Evolutionary conservation across 1,140 invertebrate species (phyloP), one percentile per base, ranked within the genome.

Genomic region (Riptortus pedestris): DNA sequence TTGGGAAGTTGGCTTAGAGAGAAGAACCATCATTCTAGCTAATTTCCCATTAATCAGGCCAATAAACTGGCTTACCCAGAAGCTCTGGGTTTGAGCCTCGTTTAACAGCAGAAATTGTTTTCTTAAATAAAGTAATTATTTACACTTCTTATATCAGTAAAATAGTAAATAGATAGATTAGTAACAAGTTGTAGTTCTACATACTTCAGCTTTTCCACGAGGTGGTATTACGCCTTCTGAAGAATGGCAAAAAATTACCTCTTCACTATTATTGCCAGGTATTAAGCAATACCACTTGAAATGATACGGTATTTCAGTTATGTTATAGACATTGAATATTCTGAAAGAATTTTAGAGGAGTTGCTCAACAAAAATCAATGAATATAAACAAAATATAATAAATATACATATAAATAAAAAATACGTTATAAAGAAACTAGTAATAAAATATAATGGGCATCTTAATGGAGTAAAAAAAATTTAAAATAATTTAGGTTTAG

Each of bases 251-350:
- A 24, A 24, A 2, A 55, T 9, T 24, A 14, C 12, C 26, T 55
- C 14, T 4, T 18, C 22, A 26, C 51, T 55, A 27, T 27, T 55
- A 24, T 27, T 55, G n/a, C n/a, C n/a, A n/a, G n/a, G n/a, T n/a
- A n/a, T n/a, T 55, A 55, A 24, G 26, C 12, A 24, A 55, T 7
- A 24, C 51, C 51, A 55, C 24, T 55, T 27, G 14, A 55, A 55
- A 26, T 55, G 51, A 27, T 24, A 55, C 2, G 51, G 51, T 2
- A 55, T 55, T 55, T 55, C 51, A 18, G 51, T 24, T 55, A 55
- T 55, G 24, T 55, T 55, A 26, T 55, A 55, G 0, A 55, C 51
- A 4, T 55, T 55, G 14, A 55, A 55, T 24, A 2, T 27, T 55
- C 51, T 55, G 51, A 12, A 55, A 55, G 14, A 47, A 18, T 20